Evolutionary conservation across 2,797 vertebrate genomes (phyloP), one percentile per base, ranked within the genome.

Genomic region (Esox masquinongy): DNA sequence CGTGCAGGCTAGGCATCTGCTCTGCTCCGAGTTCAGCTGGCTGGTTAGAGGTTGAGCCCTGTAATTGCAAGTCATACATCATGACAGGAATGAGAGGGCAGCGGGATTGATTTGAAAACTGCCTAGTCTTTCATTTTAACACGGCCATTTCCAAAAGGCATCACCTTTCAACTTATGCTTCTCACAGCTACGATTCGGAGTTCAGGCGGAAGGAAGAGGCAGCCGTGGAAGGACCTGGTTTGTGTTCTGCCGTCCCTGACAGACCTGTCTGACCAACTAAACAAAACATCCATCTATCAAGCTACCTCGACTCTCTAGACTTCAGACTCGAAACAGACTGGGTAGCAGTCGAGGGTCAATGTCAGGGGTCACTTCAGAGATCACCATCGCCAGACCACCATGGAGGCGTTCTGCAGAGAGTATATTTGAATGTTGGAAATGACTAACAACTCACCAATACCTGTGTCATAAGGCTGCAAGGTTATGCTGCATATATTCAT

Each of bases 121-220:
- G 85, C 39, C 69, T 24, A 16, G 87, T 90, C 92, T 94, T 83
- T 94, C 91, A 93, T 93, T 93, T 92, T 85, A 84, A 90, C 89
- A 84, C 84, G 15, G 74, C 73, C 82, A 76, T 90, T 92, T 92
- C 84, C 89, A 92, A 85, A 90, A 88, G 82, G 82, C 77, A 84
- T 91, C 85, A 87, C 83, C 91, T 93, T 92, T 91, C 88, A 91
- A 90, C 85, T 90, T 80, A 16, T 14, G 70, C 73, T 87, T 90
- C 90, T 89, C 81, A 83, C 83, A 84, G 77, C 75, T 84, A 56
- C 24, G 47, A 74, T 80, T 86, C 82, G 75, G 81, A 88, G 89
- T 88, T 88, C 84, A 85, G 64, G 68, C 72, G 31, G 78, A 59
- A 26, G 4, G 26, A 64, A 22, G 14, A 15, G 53, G 2, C 29